Percentiles rank a stretch among this genome's conserved stretches.
Evolutionary conservation across 2,797 vertebrate species (phyloP).

Genomic region (Pipistrellus kuhlii): DNA sequence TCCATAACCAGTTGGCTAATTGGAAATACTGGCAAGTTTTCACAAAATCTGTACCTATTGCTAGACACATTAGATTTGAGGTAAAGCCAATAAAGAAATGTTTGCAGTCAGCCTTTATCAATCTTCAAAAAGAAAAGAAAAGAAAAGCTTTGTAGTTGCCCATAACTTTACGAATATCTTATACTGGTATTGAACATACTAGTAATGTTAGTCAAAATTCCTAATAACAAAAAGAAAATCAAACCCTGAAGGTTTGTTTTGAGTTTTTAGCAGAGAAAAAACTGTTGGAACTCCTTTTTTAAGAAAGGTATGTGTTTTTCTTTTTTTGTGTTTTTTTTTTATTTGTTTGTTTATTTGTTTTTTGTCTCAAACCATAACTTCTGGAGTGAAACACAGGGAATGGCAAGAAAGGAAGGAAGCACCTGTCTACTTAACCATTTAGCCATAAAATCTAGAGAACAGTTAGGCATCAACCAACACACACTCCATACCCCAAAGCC

Average conservation of each 20-base stretch:
- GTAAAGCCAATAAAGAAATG: not conserved
- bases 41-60: conserved; percentile 22
- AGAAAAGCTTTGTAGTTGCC: not conserved
- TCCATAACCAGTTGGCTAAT: not conserved
- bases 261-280: not conserved
- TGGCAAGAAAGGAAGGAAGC: not conserved
- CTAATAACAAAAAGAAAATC: not conserved
- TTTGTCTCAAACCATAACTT: not conserved
- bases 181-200: not conserved
- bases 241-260: not conserved
- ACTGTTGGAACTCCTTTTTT: not conserved
- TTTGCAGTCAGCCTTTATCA: not conserved
- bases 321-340: not conserved
- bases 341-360: not conserved
- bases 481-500: accelerated
- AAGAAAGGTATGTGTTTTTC: not conserved
- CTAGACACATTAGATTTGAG: not conserved
- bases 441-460: not conserved
- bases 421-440: not conserved
- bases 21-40: not conserved
- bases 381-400: not conserved
- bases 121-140: not conserved
- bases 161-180: not conserved
- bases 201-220: not conserved
- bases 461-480: not conserved